phyloP scores from a whole-genome alignment of 2,888 invertebrate genomes.

The Syrista parreyssii region DNA sequence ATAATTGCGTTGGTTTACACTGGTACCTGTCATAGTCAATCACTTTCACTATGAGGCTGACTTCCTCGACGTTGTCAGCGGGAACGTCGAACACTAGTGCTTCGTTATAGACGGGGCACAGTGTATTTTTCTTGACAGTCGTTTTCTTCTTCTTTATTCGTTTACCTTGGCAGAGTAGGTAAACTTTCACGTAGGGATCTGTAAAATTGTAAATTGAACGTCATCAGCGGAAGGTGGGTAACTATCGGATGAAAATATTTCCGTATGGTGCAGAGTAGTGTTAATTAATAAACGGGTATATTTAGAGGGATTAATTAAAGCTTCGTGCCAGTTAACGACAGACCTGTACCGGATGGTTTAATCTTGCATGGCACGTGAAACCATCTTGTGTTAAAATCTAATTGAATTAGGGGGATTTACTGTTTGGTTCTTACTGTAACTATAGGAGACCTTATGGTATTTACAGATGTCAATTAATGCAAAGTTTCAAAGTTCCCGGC shows the following conservation, averaged over 20 bases:
- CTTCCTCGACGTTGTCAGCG: constrained; percentile 82
- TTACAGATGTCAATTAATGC: no score
- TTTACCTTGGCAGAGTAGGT: constrained; percentile 87
- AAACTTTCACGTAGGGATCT: constrained; percentile 96
- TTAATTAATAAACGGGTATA: no score
- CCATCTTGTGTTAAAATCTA: neutral
- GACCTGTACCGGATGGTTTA: neutral
- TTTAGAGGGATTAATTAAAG: no score
- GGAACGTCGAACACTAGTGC: constrained; percentile 93
- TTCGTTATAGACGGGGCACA: constrained; percentile 93
- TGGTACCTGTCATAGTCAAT: constrained; percentile 88
- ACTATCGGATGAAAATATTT: no score
- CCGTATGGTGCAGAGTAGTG: no score
- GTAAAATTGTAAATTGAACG: constrained; percentile 39
- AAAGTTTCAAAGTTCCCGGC: no score
- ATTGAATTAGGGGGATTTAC: neutral
- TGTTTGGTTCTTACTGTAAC: neutral
- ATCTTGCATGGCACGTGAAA: neutral
- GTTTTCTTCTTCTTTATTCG: constrained; percentile 95
- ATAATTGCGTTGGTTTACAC: neutral
- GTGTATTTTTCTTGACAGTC: constrained; percentile 86
- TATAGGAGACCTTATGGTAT: no score
- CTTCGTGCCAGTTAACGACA: no score
- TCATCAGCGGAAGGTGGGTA: neutral
- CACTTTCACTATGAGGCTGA: constrained; percentile 85